Conservation (phyloP, 2,113 vertebrate genomes). For the Ginglymostoma cirratum region DNA sequence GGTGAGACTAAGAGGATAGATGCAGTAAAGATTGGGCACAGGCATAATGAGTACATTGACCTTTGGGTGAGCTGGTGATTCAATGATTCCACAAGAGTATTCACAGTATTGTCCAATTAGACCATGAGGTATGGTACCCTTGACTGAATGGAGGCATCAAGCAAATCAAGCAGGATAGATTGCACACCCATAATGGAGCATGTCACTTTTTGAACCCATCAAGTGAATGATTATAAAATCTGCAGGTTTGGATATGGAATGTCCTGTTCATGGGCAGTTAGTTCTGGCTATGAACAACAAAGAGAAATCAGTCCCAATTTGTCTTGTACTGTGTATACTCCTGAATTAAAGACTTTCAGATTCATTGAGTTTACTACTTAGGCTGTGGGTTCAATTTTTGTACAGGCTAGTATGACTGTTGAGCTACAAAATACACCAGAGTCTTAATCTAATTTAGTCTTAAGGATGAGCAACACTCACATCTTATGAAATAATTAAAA, state of each 20-base stretch:
- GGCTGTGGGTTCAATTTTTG: neutral
- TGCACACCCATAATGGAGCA: neutral
- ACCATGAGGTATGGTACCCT: neutral
- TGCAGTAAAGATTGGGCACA: neutral
- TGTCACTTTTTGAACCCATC: neutral
- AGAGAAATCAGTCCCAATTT: neutral
- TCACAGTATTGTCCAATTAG: neutral
- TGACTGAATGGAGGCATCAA: neutral
- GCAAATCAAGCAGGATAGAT: neutral
- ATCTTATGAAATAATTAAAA: too few species aligned
- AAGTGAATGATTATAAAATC: neutral
- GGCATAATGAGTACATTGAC: neutral
- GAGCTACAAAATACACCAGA: neutral
- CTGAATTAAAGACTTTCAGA: neutral
- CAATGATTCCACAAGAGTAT: neutral
- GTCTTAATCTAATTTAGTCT: too few species aligned
- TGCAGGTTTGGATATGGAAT: neutral
- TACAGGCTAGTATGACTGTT: neutral
- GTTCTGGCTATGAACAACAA: neutral
- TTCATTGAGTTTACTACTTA: too few species aligned
- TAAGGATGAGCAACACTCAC: too few species aligned
- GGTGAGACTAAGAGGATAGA: neutral
- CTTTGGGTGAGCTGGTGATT: neutral
- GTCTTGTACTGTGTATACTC: neutral
- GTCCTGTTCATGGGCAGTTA: neutral